Conservation (phyloP, 1,140 invertebrate genomes). For the Galleria mellonella region DNA sequence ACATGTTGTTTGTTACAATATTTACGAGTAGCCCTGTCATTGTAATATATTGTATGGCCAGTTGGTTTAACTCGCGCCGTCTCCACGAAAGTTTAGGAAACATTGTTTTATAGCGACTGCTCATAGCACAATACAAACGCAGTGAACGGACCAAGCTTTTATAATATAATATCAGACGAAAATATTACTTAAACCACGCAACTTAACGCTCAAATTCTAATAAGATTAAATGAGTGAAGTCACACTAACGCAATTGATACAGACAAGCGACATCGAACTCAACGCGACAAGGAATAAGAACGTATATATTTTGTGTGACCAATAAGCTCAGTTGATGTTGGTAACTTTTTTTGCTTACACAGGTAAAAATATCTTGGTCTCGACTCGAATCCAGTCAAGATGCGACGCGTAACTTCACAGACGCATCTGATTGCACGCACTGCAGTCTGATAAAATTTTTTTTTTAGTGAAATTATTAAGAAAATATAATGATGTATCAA, state of each 20-base stretch:
- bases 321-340: neutral
- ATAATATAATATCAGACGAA: neutral
- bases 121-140: slow-evolving; percentile 43
- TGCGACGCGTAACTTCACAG: slow-evolving; percentile 32
- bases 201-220: slow-evolving; percentile 17
- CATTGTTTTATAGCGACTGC: slow-evolving; percentile 53
- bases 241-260: slow-evolving; percentile 27
- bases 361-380: slow-evolving; percentile 67
- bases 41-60: neutral
- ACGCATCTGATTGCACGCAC: slow-evolving; percentile 25
- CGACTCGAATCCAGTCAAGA: slow-evolving; percentile 47
- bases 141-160: slow-evolving; percentile 38
- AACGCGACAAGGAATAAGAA: neutral
- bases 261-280: slow-evolving; percentile 8
- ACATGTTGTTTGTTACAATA: slow-evolving; percentile 1
- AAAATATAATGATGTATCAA: neutral
- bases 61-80: no score
- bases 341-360: slow-evolving; percentile 58
- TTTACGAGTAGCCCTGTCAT: neutral
- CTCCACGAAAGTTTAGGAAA: slow-evolving; percentile 44
- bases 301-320: neutral
- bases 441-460: no score
- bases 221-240: slow-evolving; percentile 11
- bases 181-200: slow-evolving; percentile 10
- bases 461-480: no score